Evolutionary conservation across 2,113 vertebrate genomes (phyloP).

Genomic region (Stegastes partitus): DNA sequence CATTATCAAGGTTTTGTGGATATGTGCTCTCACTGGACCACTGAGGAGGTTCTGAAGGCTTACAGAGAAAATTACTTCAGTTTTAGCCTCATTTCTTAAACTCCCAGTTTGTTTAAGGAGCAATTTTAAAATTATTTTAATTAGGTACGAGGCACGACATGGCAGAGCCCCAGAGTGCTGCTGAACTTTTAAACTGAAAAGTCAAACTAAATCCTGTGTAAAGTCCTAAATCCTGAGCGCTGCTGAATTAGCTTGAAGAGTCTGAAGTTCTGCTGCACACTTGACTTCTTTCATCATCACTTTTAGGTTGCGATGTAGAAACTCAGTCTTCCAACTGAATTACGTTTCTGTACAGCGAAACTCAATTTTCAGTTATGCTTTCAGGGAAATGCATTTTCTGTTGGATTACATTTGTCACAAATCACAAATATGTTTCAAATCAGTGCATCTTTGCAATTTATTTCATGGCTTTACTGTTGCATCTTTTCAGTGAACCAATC

Average conservation of each 20-base stretch:
- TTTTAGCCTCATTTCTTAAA: slow-evolving; percentile 5
- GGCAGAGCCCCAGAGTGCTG: slow-evolving; percentile 9
- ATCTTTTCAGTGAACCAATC: too few relatives aligned
- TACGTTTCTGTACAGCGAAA: too few relatives aligned
- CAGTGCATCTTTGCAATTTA: too few relatives aligned
- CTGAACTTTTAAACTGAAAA: slow-evolving; percentile 1
- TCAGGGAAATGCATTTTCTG: too few relatives aligned
- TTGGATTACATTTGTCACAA: too few relatives aligned
- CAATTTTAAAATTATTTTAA: slow-evolving; percentile 22
- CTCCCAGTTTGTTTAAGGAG: slow-evolving; percentile 18
- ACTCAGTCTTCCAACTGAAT: too few relatives aligned
- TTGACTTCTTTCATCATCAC: too few relatives aligned
- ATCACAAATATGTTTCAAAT: too few relatives aligned
- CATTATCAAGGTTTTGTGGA: not conserved
- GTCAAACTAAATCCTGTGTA: not conserved
- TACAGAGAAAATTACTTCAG: slow-evolving; percentile 3
- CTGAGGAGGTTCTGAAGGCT: not conserved
- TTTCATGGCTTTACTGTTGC: too few relatives aligned
- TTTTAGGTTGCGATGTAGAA: too few relatives aligned
- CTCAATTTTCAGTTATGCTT: too few relatives aligned
- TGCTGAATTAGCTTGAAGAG: not conserved
- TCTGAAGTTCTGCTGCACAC: not conserved
- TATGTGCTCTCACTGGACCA: slow-evolving; percentile 7
- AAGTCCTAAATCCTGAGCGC: not conserved
- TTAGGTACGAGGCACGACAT: not conserved